These are phyloP conservation scores for Empis stercorea DNA, from an alignment of 2,888 invertebrate genomes.

Conservation along the genomic window DNA sequence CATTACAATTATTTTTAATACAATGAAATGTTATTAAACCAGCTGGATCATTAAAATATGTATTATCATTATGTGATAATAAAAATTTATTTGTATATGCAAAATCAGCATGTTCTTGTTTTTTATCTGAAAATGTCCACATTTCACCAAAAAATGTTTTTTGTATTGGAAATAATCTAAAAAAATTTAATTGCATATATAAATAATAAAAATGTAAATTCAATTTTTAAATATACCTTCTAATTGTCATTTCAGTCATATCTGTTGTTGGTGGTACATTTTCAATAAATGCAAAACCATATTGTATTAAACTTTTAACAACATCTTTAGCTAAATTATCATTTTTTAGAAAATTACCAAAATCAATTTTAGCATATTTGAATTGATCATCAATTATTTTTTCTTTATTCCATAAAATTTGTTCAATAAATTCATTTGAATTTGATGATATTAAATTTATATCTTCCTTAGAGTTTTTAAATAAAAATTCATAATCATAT, in stretches of 20 bases:
- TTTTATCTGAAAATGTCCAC: constrained; percentile 50
- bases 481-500: constrained; percentile 39
- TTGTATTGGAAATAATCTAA: constrained; percentile 48
- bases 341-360: constrained; percentile 39
- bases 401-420: constrained; percentile 40
- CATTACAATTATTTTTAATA: constrained; percentile 41
- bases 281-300: constrained; percentile 33
- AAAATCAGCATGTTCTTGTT: constrained; percentile 50
- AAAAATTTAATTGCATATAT: constrained; percentile 20
- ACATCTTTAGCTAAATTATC: constrained; percentile 36
- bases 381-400: constrained; percentile 6
- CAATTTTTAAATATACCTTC: constrained; percentile 18
- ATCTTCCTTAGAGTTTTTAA: constrained; percentile 22
- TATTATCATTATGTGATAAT: constrained; percentile 63
- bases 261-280: constrained; percentile 26
- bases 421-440: constrained; percentile 16
- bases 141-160: constrained; percentile 61
- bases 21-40: constrained; percentile 54
- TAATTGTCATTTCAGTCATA: constrained; percentile 39
- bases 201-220: neutral
- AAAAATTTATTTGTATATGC: constrained; percentile 57
- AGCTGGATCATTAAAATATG: constrained; percentile 61
- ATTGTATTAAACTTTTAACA: constrained; percentile 34
- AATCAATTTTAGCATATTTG: constrained; percentile 32
- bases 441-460: constrained; percentile 13